These are phyloP conservation scores for Podarcis cretensis DNA, from an alignment of 2,113 vertebrate species.

Conservation along the genomic window DNA sequence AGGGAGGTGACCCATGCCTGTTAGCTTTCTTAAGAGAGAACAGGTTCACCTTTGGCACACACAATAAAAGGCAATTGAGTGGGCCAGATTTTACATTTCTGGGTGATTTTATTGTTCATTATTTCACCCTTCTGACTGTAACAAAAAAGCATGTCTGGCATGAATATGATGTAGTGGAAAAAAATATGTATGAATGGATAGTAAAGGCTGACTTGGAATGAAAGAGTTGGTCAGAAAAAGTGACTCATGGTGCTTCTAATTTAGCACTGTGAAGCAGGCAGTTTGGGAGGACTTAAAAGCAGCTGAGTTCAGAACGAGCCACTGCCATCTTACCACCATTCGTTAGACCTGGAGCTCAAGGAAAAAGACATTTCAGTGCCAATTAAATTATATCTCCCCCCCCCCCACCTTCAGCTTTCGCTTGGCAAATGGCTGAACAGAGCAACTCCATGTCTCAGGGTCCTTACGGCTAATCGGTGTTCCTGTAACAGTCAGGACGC, in stretches of 20 bases:
- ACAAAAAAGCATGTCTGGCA: neutral
- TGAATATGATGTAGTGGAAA: constrained; percentile 7
- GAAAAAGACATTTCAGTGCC: neutral
- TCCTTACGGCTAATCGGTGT: neutral
- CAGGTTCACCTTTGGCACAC: neutral
- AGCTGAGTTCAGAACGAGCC: neutral
- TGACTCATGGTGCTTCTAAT: constrained; percentile 11
- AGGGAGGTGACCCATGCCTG: neutral
- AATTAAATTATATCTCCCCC: neutral
- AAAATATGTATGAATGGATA: neutral
- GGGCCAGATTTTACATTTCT: constrained; percentile 2
- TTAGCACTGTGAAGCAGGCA: neutral
- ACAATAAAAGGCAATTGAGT: neutral
- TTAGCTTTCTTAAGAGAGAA: neutral
- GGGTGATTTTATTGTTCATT: constrained; percentile 2
- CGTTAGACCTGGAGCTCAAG: neutral
- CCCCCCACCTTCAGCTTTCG: neutral
- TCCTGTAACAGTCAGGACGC: neutral
- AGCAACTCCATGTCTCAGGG: neutral
- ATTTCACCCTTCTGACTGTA: constrained; percentile 17
- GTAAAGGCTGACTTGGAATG: neutral
- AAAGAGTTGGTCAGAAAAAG: neutral
- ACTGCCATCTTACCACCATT: neutral
- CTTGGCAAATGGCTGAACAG: neutral
- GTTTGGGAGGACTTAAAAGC: neutral